Conservation (phyloP, 2,113 vertebrate species). For the Ceyx melanurus region DNA sequence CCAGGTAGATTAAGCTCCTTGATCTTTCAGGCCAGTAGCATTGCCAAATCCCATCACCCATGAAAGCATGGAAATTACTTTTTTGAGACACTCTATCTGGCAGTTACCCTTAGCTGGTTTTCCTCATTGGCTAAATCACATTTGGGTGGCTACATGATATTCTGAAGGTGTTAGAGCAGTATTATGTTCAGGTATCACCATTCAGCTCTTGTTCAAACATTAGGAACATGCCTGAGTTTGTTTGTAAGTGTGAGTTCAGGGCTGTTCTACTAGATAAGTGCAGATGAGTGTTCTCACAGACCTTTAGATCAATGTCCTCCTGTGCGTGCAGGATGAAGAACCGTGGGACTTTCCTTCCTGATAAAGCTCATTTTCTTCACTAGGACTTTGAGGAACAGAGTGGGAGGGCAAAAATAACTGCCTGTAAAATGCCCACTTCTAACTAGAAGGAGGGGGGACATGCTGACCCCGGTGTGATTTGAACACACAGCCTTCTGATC, state of each 20-base stretch:
- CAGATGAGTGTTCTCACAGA: not conserved
- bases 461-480: conserved; percentile 59
- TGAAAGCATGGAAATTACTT: not conserved
- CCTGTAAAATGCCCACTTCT: fast-evolving
- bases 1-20: not conserved
- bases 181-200: not conserved
- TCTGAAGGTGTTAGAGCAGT: not conserved
- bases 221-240: not conserved
- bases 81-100: not conserved
- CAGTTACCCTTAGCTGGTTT: not conserved
- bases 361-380: not conserved
- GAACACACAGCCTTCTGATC: conserved; percentile 69
- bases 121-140: not conserved
- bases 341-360: not conserved
- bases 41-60: not conserved
- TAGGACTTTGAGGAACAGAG: not conserved
- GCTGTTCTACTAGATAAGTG: not conserved
- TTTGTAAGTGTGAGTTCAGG: not conserved
- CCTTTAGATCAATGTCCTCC: not conserved
- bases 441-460: fast-evolving
- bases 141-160: not conserved
- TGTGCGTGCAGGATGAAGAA: not conserved
- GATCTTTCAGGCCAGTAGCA: not conserved
- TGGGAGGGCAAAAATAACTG: not conserved
- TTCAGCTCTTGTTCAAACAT: not conserved